Percentiles rank a stretch among this genome's conserved stretches.
Evolutionary conservation across 2,888 invertebrate species (phyloP).

Genomic region (Schizaphis graminum): DNA sequence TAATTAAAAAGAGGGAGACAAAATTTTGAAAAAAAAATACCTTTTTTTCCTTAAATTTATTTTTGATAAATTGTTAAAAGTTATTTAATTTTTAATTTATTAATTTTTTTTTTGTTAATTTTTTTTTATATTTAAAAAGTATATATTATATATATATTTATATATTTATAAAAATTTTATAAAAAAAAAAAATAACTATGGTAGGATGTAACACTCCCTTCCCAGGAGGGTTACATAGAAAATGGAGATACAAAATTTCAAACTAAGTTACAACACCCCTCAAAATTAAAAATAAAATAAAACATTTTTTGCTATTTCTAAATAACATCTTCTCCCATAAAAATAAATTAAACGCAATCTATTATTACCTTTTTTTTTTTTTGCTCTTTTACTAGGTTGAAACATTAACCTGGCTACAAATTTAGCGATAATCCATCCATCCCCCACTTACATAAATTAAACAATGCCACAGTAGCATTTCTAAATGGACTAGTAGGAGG

Average conservation of each 20-base stretch:
- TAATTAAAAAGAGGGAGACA: slow-evolving; percentile 61
- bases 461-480: slow-evolving; percentile 63
- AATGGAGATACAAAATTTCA: slow-evolving; percentile 64
- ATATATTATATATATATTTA: slow-evolving; percentile 66
- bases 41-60: slow-evolving; percentile 65
- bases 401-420: slow-evolving; percentile 51
- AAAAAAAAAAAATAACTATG: slow-evolving; percentile 65
- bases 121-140: slow-evolving; percentile 65
- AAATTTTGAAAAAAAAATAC: slow-evolving; percentile 62
- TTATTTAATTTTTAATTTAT: slow-evolving; percentile 66
- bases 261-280: slow-evolving; percentile 35
- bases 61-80: slow-evolving; percentile 66
- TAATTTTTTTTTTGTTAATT: slow-evolving; percentile 62
- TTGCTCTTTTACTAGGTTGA: slow-evolving; percentile 50
- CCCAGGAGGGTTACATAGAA: slow-evolving; percentile 63
- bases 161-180: slow-evolving; percentile 66
- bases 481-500: slow-evolving; percentile 64
- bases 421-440: slow-evolving; percentile 65
- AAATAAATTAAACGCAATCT: slow-evolving; percentile 59
- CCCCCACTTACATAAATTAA: slow-evolving; percentile 60
- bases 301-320: slow-evolving; percentile 47
- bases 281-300: slow-evolving; percentile 44
- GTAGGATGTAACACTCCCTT: slow-evolving; percentile 60
- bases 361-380: slow-evolving; percentile 50
- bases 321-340: slow-evolving; percentile 60